Base-by-base conservation (phyloP, 2,888 invertebrate genomes). In the Atethmia centrago region DNA sequence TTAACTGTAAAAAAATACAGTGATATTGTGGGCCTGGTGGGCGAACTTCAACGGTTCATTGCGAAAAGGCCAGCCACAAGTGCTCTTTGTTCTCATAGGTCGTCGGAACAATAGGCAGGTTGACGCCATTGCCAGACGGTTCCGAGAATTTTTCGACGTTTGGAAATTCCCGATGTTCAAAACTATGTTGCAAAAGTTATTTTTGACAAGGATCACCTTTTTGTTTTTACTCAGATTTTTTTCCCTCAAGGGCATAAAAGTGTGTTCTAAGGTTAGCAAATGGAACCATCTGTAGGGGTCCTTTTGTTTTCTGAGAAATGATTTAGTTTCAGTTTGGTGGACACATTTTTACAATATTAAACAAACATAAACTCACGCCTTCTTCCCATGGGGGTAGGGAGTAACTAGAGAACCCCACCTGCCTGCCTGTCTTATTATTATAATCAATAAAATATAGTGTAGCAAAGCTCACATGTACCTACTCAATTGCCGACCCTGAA, bases 61-160 rank as follows among this genome's bases (percentile, higher is more conserved):
- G 72, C 63, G 58, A 83, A 78, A 83, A 78, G 65, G 78, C 74
- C 49, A 74, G 78, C 74, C 49, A 74, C 78, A 62, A 82, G 74
- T 58, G 64, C 12, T 58, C 74, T 80, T 83, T 79, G 85, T 82
- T 83, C 69, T 74, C 58, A 63, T 53, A 85, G 70, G 76, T 70
- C 78, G 58, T 55, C 28, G 56, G 42, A 66, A 79, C 82, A 85
- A 82, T 59, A 71, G 82, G 47, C 69, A 51, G 47, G 64, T 71
- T 62, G 28, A 21, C 51, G 58, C 71, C 53, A 25, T 40, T 47
- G 74, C n/a, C 45, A 58, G 69, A 36, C 59, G 51, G 45, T n/a
- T 19, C 51, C 63, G 56, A 67, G 28, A 74, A 74, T 45, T 63
- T 71, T 55, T 71, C 25, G 61, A 58, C 21, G 10, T 58, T 74